phyloP scores from a whole-genome alignment of 2,113 vertebrate genomes.

The Indicator indicator region DNA sequence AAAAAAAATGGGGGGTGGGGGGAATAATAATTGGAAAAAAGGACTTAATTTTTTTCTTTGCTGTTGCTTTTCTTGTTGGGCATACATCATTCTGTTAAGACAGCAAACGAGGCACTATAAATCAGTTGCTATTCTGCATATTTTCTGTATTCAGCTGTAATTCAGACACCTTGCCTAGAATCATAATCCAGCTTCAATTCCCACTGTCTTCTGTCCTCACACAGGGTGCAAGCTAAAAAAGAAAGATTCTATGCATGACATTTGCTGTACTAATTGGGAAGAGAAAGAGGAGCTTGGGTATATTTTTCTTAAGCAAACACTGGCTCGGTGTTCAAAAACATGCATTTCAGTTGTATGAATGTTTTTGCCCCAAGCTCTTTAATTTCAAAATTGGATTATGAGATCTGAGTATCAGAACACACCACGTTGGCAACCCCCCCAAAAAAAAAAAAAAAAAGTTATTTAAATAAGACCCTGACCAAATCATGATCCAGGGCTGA shows the following conservation, averaged over 20 bases:
- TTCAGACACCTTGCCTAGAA: constrained; percentile 46
- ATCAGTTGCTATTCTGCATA: constrained; percentile 52
- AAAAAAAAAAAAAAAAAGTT: constrained; percentile 42
- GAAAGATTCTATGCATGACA: neutral
- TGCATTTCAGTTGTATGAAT: neutral
- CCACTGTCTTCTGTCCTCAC: neutral
- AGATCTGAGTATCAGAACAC: constrained; percentile 62
- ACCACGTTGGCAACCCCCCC: constrained; percentile 39
- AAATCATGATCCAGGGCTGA: constrained; percentile 42
- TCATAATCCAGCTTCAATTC: neutral
- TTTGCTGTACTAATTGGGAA: constrained; percentile 32
- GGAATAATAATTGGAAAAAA: no score
- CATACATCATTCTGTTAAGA: constrained; percentile 45
- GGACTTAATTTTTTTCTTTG: constrained; percentile 40
- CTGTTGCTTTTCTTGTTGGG: constrained; percentile 53
- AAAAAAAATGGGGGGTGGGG: neutral
- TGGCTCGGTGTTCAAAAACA: constrained; percentile 40
- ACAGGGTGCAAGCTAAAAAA: neutral
- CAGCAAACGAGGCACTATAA: constrained; percentile 39
- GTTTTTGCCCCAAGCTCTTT: constrained; percentile 43
- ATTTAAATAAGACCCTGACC: constrained; percentile 53
- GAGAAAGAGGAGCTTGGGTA: constrained; percentile 27
- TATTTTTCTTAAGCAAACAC: constrained; percentile 32
- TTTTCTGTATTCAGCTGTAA: constrained; percentile 50
- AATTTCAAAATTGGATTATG: constrained; percentile 70